A percentile compares a stretch with the other conserved stretches of the same genome.
Evolutionary conservation across 2,113 vertebrate species (phyloP).

Genomic region (Sorex fumeus): DNA sequence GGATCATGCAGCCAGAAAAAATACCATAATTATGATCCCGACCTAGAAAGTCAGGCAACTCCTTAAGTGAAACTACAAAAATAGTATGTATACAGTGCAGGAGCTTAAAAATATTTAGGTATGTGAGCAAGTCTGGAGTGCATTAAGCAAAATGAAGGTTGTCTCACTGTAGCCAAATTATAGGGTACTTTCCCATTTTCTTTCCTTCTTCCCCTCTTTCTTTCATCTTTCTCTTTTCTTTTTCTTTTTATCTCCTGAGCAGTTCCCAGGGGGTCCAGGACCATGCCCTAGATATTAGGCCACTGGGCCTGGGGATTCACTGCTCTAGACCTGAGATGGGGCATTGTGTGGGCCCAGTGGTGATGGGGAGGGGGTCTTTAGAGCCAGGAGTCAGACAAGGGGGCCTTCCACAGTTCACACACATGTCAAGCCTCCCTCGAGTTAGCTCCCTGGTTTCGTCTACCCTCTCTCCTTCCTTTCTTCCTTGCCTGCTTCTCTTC

Average conservation of each 20-base stretch:
- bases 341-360: no score
- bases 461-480: neutral
- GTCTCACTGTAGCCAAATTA: neutral
- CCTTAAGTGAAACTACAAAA: slow-evolving; percentile 13
- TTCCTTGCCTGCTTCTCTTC: neutral
- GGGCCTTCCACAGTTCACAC: no score
- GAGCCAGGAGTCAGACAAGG: no score
- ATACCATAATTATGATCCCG: no score
- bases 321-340: no score
- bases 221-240: neutral
- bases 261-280: no score
- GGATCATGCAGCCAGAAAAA: neutral
- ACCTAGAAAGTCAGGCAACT: neutral
- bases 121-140: neutral
- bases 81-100: neutral
- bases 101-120: neutral
- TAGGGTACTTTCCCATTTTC: neutral
- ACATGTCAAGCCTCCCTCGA: no score
- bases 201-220: neutral
- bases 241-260: neutral
- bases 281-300: no score
- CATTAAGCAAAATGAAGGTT: slow-evolving; percentile 8
- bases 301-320: no score
- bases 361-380: no score
- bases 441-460: no score